Evolutionary conservation across 2,113 vertebrate species (phyloP), one percentile per base, ranked within the genome.

Genomic region (Uria aalge): DNA sequence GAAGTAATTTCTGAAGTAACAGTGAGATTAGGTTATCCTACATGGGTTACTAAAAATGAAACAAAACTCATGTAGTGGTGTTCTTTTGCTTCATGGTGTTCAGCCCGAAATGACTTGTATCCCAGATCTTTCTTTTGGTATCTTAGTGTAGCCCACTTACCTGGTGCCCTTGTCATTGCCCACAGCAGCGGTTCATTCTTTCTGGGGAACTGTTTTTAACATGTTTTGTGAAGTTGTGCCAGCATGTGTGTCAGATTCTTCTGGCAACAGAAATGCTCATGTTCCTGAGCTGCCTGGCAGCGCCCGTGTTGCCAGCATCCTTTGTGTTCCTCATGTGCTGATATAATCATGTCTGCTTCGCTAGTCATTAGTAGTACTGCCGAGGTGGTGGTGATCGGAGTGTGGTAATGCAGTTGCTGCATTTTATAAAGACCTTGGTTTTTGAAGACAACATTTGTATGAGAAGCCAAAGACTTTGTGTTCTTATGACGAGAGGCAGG

Each of bases 351-450:
- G 20, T 27, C 32, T 56, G 47, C 40, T 55, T 32, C 1, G 2
- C 34, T n/a, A 5, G 23, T 52, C 43, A 13, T 40, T 24, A 3
- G 9, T 8, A 16, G 36, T 43, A 9, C 21, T 32, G 73, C n/a
- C 1, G 2, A 41, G 62, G 41, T 48, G 32, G 45, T 10, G 12
- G 47, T 14, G 13, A 38, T 32, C 2, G 0, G 6, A 30, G 1
- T 9, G 32, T 4, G 14, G 48, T 52, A n/a, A 45, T 22, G 17
- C 38, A 36, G 38, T 59, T 59, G 34, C 64, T 77, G 50, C 12
- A 2, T 59, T 59, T 71, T 40, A 7, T 57, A 30, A 83, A 60
- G 55, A 27, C 27, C 17, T 78, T 68, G 27, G 7, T 15, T 68
- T 78, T 57, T 71, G 66, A n/a, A 88, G 71, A 60, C 11, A 32